Conservation (phyloP, 2,888 invertebrate species). For the Eupeodes latifasciatus region DNA sequence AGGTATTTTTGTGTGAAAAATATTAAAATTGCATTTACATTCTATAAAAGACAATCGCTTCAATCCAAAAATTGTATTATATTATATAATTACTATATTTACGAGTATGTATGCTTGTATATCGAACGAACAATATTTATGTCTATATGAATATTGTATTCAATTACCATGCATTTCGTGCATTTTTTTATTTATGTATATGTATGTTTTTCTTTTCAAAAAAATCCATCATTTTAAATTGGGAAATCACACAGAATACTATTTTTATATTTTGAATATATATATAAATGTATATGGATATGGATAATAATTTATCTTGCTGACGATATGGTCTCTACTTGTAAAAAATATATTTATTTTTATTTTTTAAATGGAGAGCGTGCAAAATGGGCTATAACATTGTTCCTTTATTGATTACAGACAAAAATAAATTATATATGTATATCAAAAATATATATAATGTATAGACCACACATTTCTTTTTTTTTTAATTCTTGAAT, state of each 20-base stretch:
- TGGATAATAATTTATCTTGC: constrained; percentile 52
- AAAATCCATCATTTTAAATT: constrained; percentile 67
- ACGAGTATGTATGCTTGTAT: too few species aligned
- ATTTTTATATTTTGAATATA: constrained; percentile 28
- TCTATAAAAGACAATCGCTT: constrained; percentile 64
- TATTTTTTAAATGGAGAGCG: constrained; percentile 67
- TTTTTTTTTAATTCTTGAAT: constrained; percentile 30
- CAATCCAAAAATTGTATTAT: constrained; percentile 61
- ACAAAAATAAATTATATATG: constrained; percentile 46
- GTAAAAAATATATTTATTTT: constrained; percentile 2
- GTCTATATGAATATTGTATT: constrained; percentile 61
- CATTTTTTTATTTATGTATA: constrained; percentile 47
- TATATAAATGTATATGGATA: constrained; percentile 22
- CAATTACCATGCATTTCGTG: constrained; percentile 75
- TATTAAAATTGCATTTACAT: constrained; percentile 68
- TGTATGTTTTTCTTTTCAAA: constrained; percentile 15
- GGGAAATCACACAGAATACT: constrained; percentile 66
- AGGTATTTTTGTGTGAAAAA: constrained; percentile 53
- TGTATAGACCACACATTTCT: constrained; percentile 73
- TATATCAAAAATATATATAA: constrained; percentile 22
- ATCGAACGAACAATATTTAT: constrained; percentile 56
- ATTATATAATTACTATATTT: background rate
- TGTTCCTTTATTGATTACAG: constrained; percentile 68
- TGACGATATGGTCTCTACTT: constrained; percentile 64
- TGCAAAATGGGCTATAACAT: constrained; percentile 74